Evolutionary conservation across 1,140 invertebrate species (phyloP), one percentile per base, ranked within the genome.

Genomic region (Neelides sp.): DNA sequence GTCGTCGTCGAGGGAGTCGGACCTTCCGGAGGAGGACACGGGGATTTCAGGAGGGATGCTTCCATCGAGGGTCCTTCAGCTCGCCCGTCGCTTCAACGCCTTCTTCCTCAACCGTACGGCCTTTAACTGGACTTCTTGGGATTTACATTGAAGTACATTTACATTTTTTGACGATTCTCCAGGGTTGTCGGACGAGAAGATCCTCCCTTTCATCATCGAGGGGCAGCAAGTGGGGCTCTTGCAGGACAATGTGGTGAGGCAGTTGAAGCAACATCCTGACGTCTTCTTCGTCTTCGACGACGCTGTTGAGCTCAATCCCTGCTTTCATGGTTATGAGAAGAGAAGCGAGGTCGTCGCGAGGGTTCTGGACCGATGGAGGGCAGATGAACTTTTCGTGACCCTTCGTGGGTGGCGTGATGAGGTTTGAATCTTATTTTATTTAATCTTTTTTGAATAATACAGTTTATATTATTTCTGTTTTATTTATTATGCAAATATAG

Each of bases 401-500:
- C 24, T 94, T 2, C 78, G 80, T 64, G 88, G 88, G 4, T 94
- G 89, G 90, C 74, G 89, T 65, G 80, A 93, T 71, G 90, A 94
- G 75, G n/a, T n/a, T 52, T 13, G 19, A 28, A 30, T 22, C n/a
- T 36, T 24, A 28, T 5, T 22, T 28, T 47, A 4, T 20, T 50
- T 50, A 30, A 12, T 12, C 34, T 52, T 23, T 13, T 28, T 24
- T n/a, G 8, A n/a, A 24, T 35, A 45, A 24, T 47, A 34, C 24
- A 41, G 36, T 19, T 34, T 28, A 8, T 26, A 17, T 43, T 41
- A 22, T 48, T 49, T 22, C 15, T 35, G 24, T 41, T 4, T 26
- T 20, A 42, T 35, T 24, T 12, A 48, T 40, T 28, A 3, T 30
- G 32, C 19, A 17, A 30, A 12, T 7, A 30, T 3, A 1, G 26